These are phyloP conservation scores for Microcebus murinus DNA, from an alignment of 2,113 vertebrate genomes.

Conservation along the genomic window DNA sequence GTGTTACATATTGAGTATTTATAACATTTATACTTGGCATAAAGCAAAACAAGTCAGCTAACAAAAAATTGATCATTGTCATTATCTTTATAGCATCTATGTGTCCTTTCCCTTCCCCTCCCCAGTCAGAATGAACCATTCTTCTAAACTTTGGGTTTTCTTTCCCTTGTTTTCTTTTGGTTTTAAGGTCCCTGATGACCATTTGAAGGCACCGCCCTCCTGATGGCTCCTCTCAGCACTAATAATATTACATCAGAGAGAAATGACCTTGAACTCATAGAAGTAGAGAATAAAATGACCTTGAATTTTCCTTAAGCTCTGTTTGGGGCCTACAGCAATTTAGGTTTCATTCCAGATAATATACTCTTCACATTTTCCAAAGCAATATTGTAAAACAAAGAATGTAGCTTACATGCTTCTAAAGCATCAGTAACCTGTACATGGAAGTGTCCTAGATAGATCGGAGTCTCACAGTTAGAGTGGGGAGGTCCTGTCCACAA, in stretches of 20 bases:
- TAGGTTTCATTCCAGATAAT: neutral
- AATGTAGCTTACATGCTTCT: neutral
- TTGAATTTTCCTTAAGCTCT: neutral
- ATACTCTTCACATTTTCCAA: neutral
- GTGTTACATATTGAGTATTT: neutral
- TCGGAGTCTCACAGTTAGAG: neutral
- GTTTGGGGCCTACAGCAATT: neutral
- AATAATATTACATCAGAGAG: neutral
- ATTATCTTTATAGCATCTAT: neutral
- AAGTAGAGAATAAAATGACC: neutral
- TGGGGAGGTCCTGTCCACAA: neutral
- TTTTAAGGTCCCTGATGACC: neutral
- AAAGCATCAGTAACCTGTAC: neutral
- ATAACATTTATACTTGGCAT: neutral
- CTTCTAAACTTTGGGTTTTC: neutral
- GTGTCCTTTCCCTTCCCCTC: neutral
- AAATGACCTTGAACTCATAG: neutral
- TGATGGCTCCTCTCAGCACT: neutral
- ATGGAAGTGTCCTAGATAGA: neutral
- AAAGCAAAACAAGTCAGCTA: neutral
- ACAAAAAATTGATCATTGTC: neutral
- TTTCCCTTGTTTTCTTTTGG: neutral
- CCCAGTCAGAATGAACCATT: neutral
- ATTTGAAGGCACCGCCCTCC: neutral
- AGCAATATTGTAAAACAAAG: neutral